phyloP scores from a whole-genome alignment of 2,888 invertebrate species.

The Himalopsyche kuldschensis region DNA sequence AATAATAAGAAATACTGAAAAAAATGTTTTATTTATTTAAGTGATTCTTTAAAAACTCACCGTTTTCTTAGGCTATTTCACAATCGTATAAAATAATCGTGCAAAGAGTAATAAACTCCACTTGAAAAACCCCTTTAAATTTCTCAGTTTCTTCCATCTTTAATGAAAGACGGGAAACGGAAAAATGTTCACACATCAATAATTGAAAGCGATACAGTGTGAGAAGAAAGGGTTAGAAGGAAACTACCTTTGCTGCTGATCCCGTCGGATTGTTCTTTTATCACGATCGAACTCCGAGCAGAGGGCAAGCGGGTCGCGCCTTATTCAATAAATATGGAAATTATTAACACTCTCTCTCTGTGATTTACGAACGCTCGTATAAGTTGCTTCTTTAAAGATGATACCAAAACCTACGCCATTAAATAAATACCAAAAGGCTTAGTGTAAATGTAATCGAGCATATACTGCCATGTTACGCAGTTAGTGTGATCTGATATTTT shows the following conservation, averaged over 20 bases:
- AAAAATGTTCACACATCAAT: background rate
- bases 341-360: conserved; percentile 24
- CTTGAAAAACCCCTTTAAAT: no score
- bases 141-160: no score
- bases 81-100: no score
- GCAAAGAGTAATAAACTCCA: no score
- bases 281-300: conserved; percentile 29
- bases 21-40: no score
- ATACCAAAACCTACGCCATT: background rate
- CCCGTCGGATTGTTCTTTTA: conserved; percentile 32
- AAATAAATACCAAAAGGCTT: background rate
- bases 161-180: background rate
- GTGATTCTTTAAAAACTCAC: no score
- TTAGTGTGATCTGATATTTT: no score
- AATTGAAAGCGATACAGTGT: background rate
- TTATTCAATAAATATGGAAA: conserved; percentile 38
- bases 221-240: background rate
- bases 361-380: conserved; percentile 21
- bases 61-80: no score
- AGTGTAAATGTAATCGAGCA: background rate
- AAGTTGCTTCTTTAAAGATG: background rate
- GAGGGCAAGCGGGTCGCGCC: conserved; percentile 17
- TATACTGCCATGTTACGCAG: no score
- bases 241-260: background rate
- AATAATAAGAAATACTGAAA: no score